A percentile compares a stretch with the other conserved stretches of the same genome.
Conservation (phyloP, 2,888 invertebrate genomes). For the Drosophila cracens region DNA sequence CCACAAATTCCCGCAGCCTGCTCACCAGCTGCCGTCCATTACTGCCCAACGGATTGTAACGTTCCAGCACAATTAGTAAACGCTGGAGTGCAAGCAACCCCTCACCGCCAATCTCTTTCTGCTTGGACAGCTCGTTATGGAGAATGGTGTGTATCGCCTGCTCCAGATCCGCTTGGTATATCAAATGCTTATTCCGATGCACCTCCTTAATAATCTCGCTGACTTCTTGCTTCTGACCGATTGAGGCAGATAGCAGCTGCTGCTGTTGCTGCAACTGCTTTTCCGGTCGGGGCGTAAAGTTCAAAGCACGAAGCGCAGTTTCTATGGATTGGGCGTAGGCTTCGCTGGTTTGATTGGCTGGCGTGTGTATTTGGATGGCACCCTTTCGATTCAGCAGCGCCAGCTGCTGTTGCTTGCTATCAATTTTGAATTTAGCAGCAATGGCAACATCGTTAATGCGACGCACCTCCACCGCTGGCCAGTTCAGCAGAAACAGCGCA, state of each 20-base stretch:
- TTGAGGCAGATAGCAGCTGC: background rate
- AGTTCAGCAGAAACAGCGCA: constrained; percentile 87
- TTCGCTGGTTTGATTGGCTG: constrained; percentile 84
- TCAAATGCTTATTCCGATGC: constrained; percentile 85
- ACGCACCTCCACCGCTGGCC: constrained; percentile 87
- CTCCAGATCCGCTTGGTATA: constrained; percentile 95
- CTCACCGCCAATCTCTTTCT: constrained; percentile 89
- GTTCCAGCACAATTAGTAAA: constrained; percentile 90
- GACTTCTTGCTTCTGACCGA: background rate
- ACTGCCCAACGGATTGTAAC: constrained; percentile 92
- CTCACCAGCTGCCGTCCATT: constrained; percentile 89
- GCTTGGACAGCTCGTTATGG: constrained; percentile 92
- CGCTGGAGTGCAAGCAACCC: constrained; percentile 90
- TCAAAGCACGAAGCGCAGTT: constrained; percentile 54
- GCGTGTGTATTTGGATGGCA: constrained; percentile 41
- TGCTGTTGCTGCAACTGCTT: background rate
- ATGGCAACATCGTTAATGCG: constrained; percentile 85
- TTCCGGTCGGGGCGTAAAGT: constrained; percentile 60
- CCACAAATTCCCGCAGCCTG: constrained; percentile 87
- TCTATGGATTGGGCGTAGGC: constrained; percentile 67
- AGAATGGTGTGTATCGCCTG: constrained; percentile 93
- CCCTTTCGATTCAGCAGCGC: constrained; percentile 69
- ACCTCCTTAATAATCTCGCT: constrained; percentile 67
- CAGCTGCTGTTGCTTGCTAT: constrained; percentile 57
- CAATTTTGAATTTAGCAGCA: constrained; percentile 74